A percentile compares a stretch with the other conserved stretches of the same genome.
Evolutionary conservation across 2,888 invertebrate genomes (phyloP).

Genomic region (Panopea generosa): DNA sequence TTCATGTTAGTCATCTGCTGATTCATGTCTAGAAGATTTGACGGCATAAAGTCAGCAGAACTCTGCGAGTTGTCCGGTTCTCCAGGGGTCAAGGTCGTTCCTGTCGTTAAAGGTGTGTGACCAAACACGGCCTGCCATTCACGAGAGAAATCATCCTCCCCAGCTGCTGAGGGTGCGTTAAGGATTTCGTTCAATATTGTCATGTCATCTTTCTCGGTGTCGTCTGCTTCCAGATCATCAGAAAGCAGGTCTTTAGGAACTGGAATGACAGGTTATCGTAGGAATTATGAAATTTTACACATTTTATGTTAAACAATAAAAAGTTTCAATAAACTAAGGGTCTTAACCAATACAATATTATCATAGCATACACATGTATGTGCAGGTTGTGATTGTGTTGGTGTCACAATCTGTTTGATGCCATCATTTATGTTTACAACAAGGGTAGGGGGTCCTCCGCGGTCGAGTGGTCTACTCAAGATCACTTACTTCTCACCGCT

Average conservation of each 20-base stretch:
- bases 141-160: conserved; percentile 82
- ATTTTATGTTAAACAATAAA: too few relatives aligned
- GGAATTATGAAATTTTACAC: background rate
- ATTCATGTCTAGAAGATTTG: conserved; percentile 83
- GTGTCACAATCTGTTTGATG: too few relatives aligned
- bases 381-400: too few relatives aligned
- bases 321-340: background rate
- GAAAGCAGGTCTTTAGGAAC: conserved; percentile 83
- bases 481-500: too few relatives aligned
- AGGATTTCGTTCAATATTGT: conserved; percentile 85
- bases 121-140: conserved; percentile 85
- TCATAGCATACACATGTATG: too few relatives aligned
- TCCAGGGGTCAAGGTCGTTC: conserved; percentile 66
- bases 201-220: conserved; percentile 85
- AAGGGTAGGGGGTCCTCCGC: too few relatives aligned
- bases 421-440: too few relatives aligned
- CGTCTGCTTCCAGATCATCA: conserved; percentile 81
- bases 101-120: conserved; percentile 58
- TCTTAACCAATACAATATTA: background rate
- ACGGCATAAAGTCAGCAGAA: conserved; percentile 84
- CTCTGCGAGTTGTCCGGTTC: conserved; percentile 74
- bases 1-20: conserved; percentile 62
- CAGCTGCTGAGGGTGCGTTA: conserved; percentile 81
- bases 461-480: too few relatives aligned
- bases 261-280: conserved; percentile 43